Conservation (phyloP, 2,113 vertebrate genomes). For the Datnioides undecimradiatus region DNA sequence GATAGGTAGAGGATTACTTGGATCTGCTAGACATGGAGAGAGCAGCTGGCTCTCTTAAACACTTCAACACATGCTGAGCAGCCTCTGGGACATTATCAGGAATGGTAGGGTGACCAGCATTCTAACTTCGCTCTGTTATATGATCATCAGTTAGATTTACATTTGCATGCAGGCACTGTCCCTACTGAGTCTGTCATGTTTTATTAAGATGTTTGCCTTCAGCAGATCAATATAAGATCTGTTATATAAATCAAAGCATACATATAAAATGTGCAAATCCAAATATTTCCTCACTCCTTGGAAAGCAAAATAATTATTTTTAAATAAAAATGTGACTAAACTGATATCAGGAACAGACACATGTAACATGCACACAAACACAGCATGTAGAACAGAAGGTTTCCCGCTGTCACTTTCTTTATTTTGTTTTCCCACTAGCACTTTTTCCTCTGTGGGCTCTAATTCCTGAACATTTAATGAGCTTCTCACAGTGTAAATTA, state of each 20-base stretch:
- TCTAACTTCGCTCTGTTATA: neutral
- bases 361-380: neutral
- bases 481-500: conserved; percentile 15
- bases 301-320: too few species aligned
- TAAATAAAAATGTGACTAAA: neutral
- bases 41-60: conserved; percentile 18
- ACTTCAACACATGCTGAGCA: conserved; percentile 9
- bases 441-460: neutral
- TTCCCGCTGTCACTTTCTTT: neutral
- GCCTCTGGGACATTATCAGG: neutral
- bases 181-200: neutral
- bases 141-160: neutral
- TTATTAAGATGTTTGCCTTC: neutral
- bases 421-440: neutral
- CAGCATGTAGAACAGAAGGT: neutral
- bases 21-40: conserved; percentile 1
- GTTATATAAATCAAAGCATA: too few species aligned
- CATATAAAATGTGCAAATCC: neutral
- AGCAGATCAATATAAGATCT: neutral
- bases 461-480: conserved; percentile 7
- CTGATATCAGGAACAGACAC: neutral
- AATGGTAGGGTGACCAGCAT: neutral
- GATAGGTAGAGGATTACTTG: neutral
- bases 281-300: neutral
- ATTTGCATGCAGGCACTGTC: neutral